These are phyloP conservation scores for Cotesia typhae DNA, from an alignment of 1,140 invertebrate genomes.

Conservation along the genomic window DNA sequence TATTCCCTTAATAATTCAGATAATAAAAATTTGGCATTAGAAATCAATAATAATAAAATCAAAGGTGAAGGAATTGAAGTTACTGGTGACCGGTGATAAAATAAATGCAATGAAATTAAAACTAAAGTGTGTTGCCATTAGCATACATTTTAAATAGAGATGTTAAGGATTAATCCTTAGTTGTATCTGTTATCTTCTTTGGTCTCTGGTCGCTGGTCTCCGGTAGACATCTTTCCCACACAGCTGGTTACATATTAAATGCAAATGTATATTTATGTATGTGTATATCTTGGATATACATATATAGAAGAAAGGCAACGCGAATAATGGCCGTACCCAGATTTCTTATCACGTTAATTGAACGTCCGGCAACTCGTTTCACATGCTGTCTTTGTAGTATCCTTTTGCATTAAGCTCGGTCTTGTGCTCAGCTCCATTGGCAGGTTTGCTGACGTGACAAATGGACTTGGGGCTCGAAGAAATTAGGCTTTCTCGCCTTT, in stretches of 20 bases:
- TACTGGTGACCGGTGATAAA: background rate
- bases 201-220: too few relatives aligned
- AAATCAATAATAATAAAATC: background rate
- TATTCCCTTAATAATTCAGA: too few relatives aligned
- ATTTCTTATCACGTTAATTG: conserved; percentile 41
- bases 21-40: too few relatives aligned
- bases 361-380: conserved; percentile 40
- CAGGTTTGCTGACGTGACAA: conserved; percentile 36
- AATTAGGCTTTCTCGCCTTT: conserved; percentile 21
- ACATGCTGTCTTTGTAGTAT: conserved; percentile 15
- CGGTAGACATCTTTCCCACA: conserved; percentile 9
- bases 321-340: conserved; percentile 35
- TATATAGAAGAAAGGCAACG: conserved; percentile 8
- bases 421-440: conserved; percentile 22
- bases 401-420: background rate
- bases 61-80: too few relatives aligned
- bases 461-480: conserved; percentile 30
- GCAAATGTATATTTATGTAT: conserved; percentile 25
- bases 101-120: background rate
- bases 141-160: conserved; percentile 27
- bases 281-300: too few relatives aligned
- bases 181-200: conserved; percentile 16
- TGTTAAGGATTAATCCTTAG: conserved; percentile 20
- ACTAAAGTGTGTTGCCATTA: conserved; percentile 22
- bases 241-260: conserved; percentile 23